A percentile compares a stretch with the other conserved stretches of the same genome.
Evolutionary conservation across 1,140 invertebrate genomes (phyloP).

Genomic region (Panonychus citri): DNA sequence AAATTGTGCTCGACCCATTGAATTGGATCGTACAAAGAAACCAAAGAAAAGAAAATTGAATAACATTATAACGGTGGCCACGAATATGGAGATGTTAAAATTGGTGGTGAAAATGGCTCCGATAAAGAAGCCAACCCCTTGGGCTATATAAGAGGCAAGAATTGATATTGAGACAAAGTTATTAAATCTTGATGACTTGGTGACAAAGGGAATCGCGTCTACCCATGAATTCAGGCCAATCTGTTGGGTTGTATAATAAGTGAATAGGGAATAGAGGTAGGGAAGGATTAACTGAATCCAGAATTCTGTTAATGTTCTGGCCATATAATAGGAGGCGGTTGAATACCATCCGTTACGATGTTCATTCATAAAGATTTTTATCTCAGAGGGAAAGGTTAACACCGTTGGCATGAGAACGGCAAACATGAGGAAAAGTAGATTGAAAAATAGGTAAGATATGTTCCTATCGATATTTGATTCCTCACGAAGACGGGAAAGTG

Average conservation of each 20-base stretch:
- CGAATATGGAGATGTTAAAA: conserved; percentile 1
- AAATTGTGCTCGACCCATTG: background rate
- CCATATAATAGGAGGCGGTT: conserved; percentile 15
- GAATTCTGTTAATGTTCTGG: conserved; percentile 22
- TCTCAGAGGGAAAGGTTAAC: conserved; percentile 13
- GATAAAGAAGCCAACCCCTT: background rate
- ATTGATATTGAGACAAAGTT: background rate
- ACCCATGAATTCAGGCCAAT: background rate
- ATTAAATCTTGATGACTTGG: background rate
- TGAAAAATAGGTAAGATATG: conserved; percentile 3
- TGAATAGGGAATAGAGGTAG: background rate
- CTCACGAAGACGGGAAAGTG: background rate
- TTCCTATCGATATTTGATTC: background rate
- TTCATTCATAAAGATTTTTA: conserved; percentile 17
- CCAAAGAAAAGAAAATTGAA: conserved; percentile 1
- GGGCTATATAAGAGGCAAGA: background rate
- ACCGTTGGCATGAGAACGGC: background rate
- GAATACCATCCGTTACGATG: conserved; percentile 19
- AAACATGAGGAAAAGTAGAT: conserved; percentile 5
- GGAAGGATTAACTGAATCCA: conserved; percentile 9
- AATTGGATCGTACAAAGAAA: background rate
- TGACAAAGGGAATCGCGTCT: background rate
- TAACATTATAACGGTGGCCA: conserved; percentile 1
- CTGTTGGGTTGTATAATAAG: background rate
- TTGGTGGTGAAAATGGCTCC: conserved; percentile 1